These are phyloP conservation scores for Ibidorhyncha struthersii DNA, from an alignment of 2,113 vertebrate species.

Conservation along the genomic window DNA sequence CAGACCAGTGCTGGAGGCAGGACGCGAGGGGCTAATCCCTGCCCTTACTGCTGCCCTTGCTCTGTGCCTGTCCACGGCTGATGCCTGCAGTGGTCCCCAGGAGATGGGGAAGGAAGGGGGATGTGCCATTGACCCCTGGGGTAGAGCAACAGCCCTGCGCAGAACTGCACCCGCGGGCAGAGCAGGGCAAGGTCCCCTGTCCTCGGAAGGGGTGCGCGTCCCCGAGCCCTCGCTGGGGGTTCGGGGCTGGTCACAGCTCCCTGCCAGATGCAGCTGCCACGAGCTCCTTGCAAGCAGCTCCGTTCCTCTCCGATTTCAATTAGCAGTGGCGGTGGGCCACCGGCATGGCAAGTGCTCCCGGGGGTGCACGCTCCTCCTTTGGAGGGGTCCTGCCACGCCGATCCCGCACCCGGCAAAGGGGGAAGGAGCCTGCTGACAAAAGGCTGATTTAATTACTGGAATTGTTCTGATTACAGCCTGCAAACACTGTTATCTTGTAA, in stretches of 20 bases:
- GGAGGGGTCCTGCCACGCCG: neutral
- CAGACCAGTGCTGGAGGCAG: neutral
- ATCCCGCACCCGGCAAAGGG: neutral
- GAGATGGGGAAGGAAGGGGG: neutral
- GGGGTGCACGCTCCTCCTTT: fast-evolving
- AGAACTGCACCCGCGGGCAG: fast-evolving
- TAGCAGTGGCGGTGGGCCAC: neutral
- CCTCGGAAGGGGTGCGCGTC: fast-evolving
- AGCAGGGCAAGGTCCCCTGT: neutral
- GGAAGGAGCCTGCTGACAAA: neutral
- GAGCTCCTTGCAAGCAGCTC: neutral
- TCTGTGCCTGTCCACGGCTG: fast-evolving
- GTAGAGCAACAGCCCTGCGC: neutral
- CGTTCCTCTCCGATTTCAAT: fast-evolving
- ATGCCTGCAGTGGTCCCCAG: neutral
- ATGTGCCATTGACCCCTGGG: neutral
- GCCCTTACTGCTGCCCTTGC: neutral
- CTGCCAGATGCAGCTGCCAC: fast-evolving
- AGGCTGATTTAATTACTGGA: conserved; percentile 67
- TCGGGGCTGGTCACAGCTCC: fast-evolving
- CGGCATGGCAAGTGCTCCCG: fast-evolving
- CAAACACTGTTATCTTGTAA: conserved; percentile 76
- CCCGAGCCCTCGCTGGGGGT: fast-evolving
- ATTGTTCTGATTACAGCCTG: conserved; percentile 74
- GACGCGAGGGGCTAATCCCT: fast-evolving